These are phyloP conservation scores for Luperina testacea DNA, from an alignment of 2,888 invertebrate species.

Conservation along the genomic window DNA sequence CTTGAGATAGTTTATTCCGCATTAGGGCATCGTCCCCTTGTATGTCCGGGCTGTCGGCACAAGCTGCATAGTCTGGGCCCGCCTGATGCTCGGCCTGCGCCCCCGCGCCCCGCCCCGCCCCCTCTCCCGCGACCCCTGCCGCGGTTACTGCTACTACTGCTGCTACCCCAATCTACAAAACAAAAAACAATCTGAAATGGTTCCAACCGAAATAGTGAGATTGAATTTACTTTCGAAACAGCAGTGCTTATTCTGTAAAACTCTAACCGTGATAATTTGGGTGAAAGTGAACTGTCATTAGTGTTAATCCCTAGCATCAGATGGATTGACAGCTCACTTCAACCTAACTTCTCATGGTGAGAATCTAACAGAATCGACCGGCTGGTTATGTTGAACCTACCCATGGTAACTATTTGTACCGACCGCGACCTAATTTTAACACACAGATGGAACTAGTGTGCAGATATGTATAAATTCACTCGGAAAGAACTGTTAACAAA, in stretches of 20 bases:
- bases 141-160: slow-evolving; percentile 61
- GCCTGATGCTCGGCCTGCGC: slow-evolving; percentile 60
- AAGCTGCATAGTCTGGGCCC: slow-evolving; percentile 92
- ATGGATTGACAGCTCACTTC: too few species aligned
- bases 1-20: slow-evolving; percentile 21
- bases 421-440: neutral
- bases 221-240: neutral
- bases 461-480: neutral
- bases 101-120: slow-evolving; percentile 40
- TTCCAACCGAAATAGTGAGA: neutral
- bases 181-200: neutral
- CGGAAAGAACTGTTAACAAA: neutral
- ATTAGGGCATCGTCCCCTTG: slow-evolving; percentile 89
- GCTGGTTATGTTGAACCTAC: neutral
- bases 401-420: neutral
- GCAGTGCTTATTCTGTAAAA: too few species aligned
- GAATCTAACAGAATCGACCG: too few species aligned
- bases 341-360: too few species aligned
- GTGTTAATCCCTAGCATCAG: too few species aligned
- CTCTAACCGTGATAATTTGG: too few species aligned
- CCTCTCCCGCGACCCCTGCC: slow-evolving; percentile 72
- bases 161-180: slow-evolving; percentile 60
- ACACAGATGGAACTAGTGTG: neutral
- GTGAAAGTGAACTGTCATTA: too few species aligned
- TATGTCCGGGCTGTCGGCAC: slow-evolving; percentile 94